These are phyloP conservation scores for Caenorhabditis virilis DNA, from an alignment of 2,888 invertebrate species.

Conservation along the genomic window DNA sequence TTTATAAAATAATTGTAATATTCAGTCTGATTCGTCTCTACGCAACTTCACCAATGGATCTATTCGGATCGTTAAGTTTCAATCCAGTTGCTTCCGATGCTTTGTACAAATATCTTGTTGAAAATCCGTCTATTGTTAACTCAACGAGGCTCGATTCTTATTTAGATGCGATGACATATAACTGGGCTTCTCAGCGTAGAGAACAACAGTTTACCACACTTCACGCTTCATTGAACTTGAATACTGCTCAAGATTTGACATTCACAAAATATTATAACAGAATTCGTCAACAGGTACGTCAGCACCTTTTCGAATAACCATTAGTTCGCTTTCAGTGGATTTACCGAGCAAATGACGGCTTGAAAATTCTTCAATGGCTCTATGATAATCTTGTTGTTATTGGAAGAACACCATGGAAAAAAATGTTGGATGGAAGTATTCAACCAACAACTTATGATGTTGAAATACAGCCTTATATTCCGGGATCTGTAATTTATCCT, in stretches of 20 bases:
- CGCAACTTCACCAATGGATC: conserved; percentile 16
- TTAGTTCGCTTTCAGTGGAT: no score
- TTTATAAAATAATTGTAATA: no score
- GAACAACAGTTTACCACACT: conserved; percentile 6
- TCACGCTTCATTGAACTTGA: conserved; percentile 4
- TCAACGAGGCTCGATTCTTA: conserved; percentile 15
- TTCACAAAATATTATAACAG: conserved; percentile 13
- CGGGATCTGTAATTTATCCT: conserved; percentile 13
- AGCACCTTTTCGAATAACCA: no score
- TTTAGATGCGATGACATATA: conserved; percentile 40
- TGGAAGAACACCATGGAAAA: conserved; percentile 40
- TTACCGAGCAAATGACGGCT: conserved; percentile 1
- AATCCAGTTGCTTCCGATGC: conserved; percentile 29
- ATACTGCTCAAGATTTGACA: conserved; percentile 4
- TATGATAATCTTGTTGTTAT: conserved; percentile 39
- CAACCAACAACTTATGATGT: conserved; percentile 12
- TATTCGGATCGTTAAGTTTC: conserved; percentile 30
- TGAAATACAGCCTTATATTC: conserved; percentile 26
- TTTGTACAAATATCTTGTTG: conserved; percentile 14
- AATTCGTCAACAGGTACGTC: no score
- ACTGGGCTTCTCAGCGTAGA: conserved; percentile 17
- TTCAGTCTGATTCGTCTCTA: conserved; percentile 23
- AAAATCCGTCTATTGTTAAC: conserved; percentile 15
- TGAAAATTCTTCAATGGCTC: conserved; percentile 26
- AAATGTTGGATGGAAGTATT: conserved; percentile 18